A percentile compares a stretch with the other conserved stretches of the same genome.
phyloP scores from a whole-genome alignment of 2,888 invertebrate genomes.

The Caenorhabditis plicata region DNA sequence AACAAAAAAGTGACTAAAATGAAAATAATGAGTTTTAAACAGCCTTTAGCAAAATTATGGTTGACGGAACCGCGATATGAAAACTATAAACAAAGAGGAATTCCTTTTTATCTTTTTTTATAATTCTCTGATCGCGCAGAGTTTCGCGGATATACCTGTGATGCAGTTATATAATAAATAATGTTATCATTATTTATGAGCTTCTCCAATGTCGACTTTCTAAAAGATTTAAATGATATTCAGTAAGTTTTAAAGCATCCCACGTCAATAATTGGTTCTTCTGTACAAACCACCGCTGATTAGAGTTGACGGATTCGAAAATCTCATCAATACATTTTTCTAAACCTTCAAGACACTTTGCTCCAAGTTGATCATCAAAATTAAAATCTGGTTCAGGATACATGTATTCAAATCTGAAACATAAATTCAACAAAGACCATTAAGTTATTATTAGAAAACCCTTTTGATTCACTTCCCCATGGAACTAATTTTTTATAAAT shows the following conservation, averaged over 20 bases:
- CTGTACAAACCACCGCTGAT: constrained; percentile 20
- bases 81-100: too few species aligned
- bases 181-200: constrained; percentile 30
- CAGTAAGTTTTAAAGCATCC: constrained; percentile 2
- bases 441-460: not conserved
- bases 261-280: constrained; percentile 15
- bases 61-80: too few species aligned
- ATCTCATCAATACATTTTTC: constrained; percentile 19
- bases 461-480: constrained; percentile 19
- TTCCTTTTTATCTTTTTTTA: too few species aligned
- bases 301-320: constrained; percentile 9
- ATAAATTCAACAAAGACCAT: too few species aligned
- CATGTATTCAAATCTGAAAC: constrained; percentile 15
- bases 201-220: constrained; percentile 13
- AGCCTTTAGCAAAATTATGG: too few species aligned
- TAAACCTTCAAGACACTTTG: constrained; percentile 17
- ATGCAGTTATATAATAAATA: constrained; percentile 26
- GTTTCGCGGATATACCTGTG: constrained; percentile 17
- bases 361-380: constrained; percentile 25
- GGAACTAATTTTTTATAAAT: constrained; percentile 29
- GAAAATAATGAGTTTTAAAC: too few species aligned
- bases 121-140: not conserved
- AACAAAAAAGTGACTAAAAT: too few species aligned
- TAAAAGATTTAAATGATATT: constrained; percentile 2
- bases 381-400: constrained; percentile 27